Evolutionary conservation across 2,888 invertebrate genomes (phyloP).

Genomic region (Aphidoletes aphidimyza): DNA sequence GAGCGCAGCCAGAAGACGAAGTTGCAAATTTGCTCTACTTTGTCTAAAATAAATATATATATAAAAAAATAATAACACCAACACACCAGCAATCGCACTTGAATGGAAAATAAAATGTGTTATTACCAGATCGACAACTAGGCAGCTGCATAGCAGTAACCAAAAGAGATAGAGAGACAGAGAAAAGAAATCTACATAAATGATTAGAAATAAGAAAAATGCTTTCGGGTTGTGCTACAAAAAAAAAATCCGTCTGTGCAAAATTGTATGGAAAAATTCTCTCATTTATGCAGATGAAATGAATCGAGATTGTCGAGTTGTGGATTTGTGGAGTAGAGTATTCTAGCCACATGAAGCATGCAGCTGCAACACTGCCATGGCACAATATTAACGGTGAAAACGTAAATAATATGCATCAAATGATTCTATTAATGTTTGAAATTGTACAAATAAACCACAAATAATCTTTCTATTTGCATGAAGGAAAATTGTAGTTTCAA

Average conservation of each 20-base stretch:
- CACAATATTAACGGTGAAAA: not conserved
- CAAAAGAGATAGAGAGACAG: not conserved
- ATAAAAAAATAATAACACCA: conserved; percentile 31
- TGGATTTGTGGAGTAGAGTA: not conserved
- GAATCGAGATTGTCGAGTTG: not conserved
- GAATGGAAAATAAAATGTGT: conserved; percentile 25
- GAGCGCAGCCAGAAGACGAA: not conserved
- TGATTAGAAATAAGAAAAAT: conserved; percentile 1
- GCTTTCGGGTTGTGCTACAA: not conserved
- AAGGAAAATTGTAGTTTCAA: not conserved
- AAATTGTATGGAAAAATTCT: conserved; percentile 23
- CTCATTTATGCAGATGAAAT: not conserved
- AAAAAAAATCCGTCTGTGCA: too few species aligned
- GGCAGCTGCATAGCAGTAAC: not conserved
- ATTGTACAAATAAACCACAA: conserved; percentile 26
- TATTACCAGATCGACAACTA: conserved; percentile 18
- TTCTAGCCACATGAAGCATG: not conserved
- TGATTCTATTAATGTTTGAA: conserved; percentile 1
- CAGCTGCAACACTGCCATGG: too few species aligned
- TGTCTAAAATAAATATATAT: not conserved
- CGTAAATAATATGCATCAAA: conserved; percentile 19
- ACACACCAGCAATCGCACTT: not conserved
- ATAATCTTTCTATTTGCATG: conserved; percentile 12
- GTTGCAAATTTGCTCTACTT: conserved; percentile 52
- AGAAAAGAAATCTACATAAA: conserved; percentile 1